Conservation (phyloP, 2,113 vertebrate genomes). For the Sceloporus tristichus region DNA sequence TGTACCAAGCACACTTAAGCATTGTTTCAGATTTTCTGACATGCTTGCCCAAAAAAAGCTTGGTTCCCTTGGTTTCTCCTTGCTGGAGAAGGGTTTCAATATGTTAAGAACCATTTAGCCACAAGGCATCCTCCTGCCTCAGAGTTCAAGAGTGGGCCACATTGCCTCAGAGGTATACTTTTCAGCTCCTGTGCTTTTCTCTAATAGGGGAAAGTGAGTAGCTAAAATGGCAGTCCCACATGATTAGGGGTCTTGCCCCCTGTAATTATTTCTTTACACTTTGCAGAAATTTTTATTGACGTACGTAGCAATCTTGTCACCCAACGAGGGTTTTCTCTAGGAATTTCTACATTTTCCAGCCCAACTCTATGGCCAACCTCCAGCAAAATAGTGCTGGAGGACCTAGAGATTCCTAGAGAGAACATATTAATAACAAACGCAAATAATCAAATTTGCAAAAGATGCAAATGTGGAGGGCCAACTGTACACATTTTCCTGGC, state of each 20-base stretch:
- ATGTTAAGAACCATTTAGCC: background rate
- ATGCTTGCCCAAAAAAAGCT: background rate
- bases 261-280: background rate
- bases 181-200: background rate
- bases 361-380: no score
- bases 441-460: no score
- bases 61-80: no score
- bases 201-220: background rate
- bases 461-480: no score
- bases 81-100: background rate
- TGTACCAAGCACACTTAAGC: no score
- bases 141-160: slow-evolving; percentile 1
- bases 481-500: background rate
- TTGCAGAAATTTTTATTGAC: background rate
- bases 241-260: background rate
- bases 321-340: background rate
- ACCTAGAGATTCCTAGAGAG: no score
- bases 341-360: no score
- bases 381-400: no score
- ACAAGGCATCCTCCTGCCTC: background rate
- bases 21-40: background rate
- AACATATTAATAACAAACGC: no score
- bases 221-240: background rate
- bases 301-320: background rate
- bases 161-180: background rate